A percentile compares a stretch with the other conserved stretches of the same genome.
Conservation (phyloP, 2,888 invertebrate genomes). For the Odontocolon sp. region DNA sequence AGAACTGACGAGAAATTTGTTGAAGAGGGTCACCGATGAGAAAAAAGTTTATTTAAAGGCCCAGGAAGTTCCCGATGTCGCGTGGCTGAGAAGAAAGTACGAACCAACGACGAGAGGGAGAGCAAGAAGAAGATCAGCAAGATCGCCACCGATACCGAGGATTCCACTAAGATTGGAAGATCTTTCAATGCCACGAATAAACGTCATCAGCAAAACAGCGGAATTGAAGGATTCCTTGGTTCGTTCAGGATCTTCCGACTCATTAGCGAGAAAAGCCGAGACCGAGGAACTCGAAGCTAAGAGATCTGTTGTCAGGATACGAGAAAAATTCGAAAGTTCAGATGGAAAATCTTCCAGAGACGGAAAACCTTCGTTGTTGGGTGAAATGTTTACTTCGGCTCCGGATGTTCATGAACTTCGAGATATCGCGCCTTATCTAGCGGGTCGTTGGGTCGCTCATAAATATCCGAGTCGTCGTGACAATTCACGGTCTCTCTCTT, state of each 20-base stretch:
- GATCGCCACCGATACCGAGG: slow-evolving; percentile 85
- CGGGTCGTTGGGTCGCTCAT: slow-evolving; percentile 91
- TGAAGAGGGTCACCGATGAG: slow-evolving; percentile 81
- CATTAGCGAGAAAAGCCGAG: slow-evolving; percentile 75
- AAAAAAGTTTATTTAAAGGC: slow-evolving; percentile 81
- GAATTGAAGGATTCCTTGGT: slow-evolving; percentile 80
- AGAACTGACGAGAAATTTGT: slow-evolving; percentile 85
- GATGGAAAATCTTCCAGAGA: slow-evolving; percentile 59
- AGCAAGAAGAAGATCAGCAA: slow-evolving; percentile 81
- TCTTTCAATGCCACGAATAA: slow-evolving; percentile 93
- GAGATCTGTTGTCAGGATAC: slow-evolving; percentile 87
- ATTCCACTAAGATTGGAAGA: slow-evolving; percentile 86
- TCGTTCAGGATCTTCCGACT: slow-evolving; percentile 57
- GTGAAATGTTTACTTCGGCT: slow-evolving; percentile 90
- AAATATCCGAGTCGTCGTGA: slow-evolving; percentile 87
- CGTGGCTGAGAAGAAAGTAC: slow-evolving; percentile 84
- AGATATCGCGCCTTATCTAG: slow-evolving; percentile 90
- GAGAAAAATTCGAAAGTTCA: slow-evolving; percentile 86
- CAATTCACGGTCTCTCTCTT: slow-evolving; percentile 85
- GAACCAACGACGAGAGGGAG: slow-evolving; percentile 83
- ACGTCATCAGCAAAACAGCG: slow-evolving; percentile 94
- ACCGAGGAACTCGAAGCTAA: slow-evolving; percentile 72
- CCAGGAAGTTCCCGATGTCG: slow-evolving; percentile 84
- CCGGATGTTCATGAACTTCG: slow-evolving; percentile 90
- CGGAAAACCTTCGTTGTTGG: slow-evolving; percentile 84